Conservation (phyloP, 2,797 vertebrate genomes). For the Xiphorhynchus erythropygius region DNA sequence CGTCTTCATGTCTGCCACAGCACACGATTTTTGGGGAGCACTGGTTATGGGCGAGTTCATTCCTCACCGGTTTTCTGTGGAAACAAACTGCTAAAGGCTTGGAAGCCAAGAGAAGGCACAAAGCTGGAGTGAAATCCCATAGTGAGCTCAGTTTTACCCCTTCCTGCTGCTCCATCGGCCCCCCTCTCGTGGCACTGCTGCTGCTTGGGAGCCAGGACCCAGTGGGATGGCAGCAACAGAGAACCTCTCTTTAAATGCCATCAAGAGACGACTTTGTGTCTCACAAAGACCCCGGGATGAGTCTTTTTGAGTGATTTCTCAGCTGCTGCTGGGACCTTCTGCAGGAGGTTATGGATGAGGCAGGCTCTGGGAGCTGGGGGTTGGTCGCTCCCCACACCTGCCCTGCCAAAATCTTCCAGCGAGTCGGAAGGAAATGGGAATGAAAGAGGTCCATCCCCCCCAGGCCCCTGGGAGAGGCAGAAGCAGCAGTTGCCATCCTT, state of each 20-base stretch:
- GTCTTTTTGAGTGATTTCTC: not conserved
- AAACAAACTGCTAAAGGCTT: not conserved
- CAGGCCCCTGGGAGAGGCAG: fast-evolving
- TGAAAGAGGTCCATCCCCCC: fast-evolving
- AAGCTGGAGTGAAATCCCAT: not conserved
- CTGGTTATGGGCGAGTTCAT: not conserved
- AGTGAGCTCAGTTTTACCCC: not conserved
- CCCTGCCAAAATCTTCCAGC: fast-evolving
- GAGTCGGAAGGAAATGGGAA: not conserved
- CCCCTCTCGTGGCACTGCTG: fast-evolving
- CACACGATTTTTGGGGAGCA: fast-evolving
- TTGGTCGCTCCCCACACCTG: fast-evolving
- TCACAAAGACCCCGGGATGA: not conserved
- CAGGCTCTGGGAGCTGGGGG: fast-evolving
- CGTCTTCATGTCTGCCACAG: fast-evolving
- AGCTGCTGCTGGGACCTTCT: not conserved
- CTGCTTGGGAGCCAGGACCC: not conserved
- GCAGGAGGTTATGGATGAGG: too few species aligned
- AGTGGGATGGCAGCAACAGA: not conserved
- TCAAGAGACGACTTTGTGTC: not conserved
- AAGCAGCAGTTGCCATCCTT: fast-evolving
- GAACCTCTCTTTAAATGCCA: not conserved
- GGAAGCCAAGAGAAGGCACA: not conserved
- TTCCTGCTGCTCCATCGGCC: not conserved
- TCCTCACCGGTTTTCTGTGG: fast-evolving